Evolutionary conservation across 2,888 invertebrate species (phyloP), one percentile per base, ranked within the genome.

Genomic region (Ormia ochracea): DNA sequence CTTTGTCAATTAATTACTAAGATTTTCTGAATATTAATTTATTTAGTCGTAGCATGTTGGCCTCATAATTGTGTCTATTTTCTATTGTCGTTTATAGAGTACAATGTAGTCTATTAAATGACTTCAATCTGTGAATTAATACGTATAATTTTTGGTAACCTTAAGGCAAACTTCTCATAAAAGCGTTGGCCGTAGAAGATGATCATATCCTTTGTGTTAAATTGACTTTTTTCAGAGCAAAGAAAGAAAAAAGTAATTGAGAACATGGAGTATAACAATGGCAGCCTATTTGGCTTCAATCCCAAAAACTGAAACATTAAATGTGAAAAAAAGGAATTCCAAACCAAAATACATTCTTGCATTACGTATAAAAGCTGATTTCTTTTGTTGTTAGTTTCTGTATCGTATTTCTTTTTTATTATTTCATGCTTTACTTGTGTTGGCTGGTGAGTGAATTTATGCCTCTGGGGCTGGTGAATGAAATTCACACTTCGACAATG

Each of bases 401-500:
- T 17, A 7, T 1, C 14, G 3, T 38, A 4, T 31, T 54, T 45
- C 14, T 26, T 65, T 41, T 54, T 63, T 36, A 61, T 75, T 68
- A 33, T 68, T 43, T 26, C 4, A 17, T 28, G 9, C 23, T 17
- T 36, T 26, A 0, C 23, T 63, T 28, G 26, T 54, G n/a, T 75
- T 80, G 79, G 79, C 79, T 76, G 75, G 72, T 75, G 72, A 61
- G 72, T 68, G 75, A 56, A 72, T 80, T 78, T 72, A 59, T 75
- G 82, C 81, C 81, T 72, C 56, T 38, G 77, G 82, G 77, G 74
- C 65, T 72, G 52, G 56, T 70, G 59, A 72, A 72, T 80, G 65
- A 74, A 81, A 81, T 82, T 82, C 82, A 82, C 82, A 82, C 82
- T 82, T 82, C 74, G 74, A 43, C 78, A 81, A 81, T 82, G 82